A percentile compares a stretch with the other conserved stretches of the same genome.
These are phyloP conservation scores for Apostichopus leukothele DNA, from an alignment of 53 echinoderm and acorn worm genomes.

Conservation along the genomic window DNA sequence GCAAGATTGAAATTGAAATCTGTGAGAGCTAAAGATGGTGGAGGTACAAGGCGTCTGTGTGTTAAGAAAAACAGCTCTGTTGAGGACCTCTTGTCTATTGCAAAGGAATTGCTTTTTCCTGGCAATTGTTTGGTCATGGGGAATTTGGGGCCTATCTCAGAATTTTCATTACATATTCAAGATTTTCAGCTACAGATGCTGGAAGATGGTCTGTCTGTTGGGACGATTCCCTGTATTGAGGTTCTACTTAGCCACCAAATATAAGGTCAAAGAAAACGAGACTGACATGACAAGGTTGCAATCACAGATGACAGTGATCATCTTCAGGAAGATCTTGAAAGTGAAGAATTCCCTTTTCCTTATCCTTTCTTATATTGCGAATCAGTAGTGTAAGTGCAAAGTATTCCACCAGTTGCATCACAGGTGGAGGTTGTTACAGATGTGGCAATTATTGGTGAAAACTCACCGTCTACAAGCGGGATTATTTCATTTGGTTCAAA, in stretches of 20 bases:
- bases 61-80: background rate
- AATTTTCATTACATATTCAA: background rate
- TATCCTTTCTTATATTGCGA: too few species aligned
- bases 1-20: slow-evolving; percentile 3
- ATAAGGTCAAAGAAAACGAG: background rate
- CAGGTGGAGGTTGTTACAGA: too few species aligned
- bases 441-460: too few species aligned
- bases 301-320: background rate
- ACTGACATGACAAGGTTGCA: background rate
- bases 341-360: too few species aligned
- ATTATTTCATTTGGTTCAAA: too few species aligned
- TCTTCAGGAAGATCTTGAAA: background rate
- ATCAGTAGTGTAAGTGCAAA: too few species aligned
- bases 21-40: background rate
- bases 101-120: background rate
- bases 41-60: background rate
- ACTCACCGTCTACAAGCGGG: too few species aligned
- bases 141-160: background rate
- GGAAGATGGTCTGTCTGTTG: background rate
- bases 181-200: background rate
- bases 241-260: background rate
- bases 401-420: too few species aligned
- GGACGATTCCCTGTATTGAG: background rate
- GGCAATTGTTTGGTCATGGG: background rate
- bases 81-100: background rate